These are phyloP conservation scores for Euthynnus affinis DNA, from an alignment of 2,797 vertebrate species.

Conservation along the genomic window DNA sequence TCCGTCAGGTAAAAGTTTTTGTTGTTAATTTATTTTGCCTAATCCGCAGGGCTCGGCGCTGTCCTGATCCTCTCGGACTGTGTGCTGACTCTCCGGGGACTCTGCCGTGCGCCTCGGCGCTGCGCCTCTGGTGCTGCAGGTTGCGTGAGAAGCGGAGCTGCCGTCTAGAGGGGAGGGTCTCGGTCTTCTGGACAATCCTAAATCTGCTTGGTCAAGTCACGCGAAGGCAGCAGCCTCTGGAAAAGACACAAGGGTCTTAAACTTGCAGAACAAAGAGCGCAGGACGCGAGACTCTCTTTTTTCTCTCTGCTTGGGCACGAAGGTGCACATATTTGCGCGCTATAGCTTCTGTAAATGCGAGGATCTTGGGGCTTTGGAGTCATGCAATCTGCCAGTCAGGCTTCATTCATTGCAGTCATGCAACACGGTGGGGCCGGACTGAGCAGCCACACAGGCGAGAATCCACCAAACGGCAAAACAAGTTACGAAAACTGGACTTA, in stretches of 20 bases:
- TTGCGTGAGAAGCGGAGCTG: conserved; percentile 86
- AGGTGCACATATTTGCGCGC: conserved; percentile 83
- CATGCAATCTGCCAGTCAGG: conserved; percentile 85
- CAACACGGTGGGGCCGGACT: conserved; percentile 60
- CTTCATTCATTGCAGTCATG: conserved; percentile 78
- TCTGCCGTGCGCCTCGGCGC: conserved; percentile 60
- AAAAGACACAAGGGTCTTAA: conserved; percentile 87
- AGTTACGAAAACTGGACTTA: conserved; percentile 54
- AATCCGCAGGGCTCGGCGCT: not conserved
- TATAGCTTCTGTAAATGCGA: conserved; percentile 77
- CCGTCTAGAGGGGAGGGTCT: conserved; percentile 82
- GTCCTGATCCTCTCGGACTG: conserved; percentile 16
- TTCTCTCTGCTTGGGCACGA: conserved; percentile 68
- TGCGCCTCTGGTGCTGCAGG: conserved; percentile 77
- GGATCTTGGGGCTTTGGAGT: conserved; percentile 83
- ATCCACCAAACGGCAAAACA: conserved; percentile 56
- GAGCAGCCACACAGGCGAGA: conserved; percentile 52
- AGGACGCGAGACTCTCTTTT: conserved; percentile 65
- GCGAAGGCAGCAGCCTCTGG: conserved; percentile 86
- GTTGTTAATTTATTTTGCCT: not conserved
- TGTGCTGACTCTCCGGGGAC: conserved; percentile 52
- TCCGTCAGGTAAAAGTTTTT: not conserved
- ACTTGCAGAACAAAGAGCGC: conserved; percentile 82
- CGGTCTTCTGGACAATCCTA: conserved; percentile 85
- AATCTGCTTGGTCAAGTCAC: conserved; percentile 89